Evolutionary conservation across 2,888 invertebrate species (phyloP).

Genomic region (Orchesellides sinensis): DNA sequence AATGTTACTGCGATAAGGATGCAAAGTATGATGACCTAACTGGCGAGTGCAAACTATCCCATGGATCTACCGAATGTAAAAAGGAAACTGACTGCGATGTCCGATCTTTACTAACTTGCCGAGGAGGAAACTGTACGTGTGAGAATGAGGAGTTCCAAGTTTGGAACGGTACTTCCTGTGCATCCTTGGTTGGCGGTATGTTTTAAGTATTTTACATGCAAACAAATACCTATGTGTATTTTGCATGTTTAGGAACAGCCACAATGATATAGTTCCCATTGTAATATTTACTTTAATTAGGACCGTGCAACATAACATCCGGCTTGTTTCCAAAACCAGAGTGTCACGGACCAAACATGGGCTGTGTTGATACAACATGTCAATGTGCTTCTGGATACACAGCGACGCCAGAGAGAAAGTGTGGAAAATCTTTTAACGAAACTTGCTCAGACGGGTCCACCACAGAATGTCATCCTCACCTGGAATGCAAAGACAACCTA

Average conservation of each 20-base stretch:
- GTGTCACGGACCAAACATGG: neutral
- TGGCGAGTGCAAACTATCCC: constrained; percentile 4
- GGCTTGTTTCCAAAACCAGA: neutral
- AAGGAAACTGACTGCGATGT: constrained; percentile 17
- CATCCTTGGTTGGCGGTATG: neutral
- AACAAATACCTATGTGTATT: neutral
- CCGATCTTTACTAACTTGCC: constrained; percentile 16
- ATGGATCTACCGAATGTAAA: constrained; percentile 6
- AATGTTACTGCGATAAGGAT: constrained; percentile 11
- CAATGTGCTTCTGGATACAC: neutral
- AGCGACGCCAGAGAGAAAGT: neutral
- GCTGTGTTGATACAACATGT: neutral
- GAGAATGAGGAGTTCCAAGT: neutral
- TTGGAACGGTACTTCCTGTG: neutral
- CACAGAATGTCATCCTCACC: constrained; percentile 28
- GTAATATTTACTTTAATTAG: neutral
- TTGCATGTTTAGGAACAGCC: neutral
- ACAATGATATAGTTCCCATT: neutral
- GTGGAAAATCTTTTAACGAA: neutral
- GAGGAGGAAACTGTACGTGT: constrained; percentile 29
- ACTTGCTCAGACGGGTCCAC: neutral
- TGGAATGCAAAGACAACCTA: neutral
- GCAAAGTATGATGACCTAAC: neutral
- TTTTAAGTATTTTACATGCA: neutral
- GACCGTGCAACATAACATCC: neutral